phyloP scores from a whole-genome alignment of 2,113 vertebrate species.

The Oreochromis spilurus region DNA sequence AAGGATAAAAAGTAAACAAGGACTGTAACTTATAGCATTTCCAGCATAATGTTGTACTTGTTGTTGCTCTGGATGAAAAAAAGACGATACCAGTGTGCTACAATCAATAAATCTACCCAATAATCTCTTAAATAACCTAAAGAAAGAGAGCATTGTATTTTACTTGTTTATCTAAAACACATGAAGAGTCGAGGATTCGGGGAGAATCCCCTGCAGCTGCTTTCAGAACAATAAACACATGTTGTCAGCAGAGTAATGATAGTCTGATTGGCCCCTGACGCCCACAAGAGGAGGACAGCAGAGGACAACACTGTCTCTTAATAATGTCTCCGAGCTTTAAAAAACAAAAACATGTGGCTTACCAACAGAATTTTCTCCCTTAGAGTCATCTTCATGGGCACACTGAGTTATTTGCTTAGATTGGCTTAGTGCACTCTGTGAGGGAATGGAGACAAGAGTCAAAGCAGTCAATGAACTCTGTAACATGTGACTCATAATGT shows the following conservation, averaged over 20 bases:
- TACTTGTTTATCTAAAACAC: slow-evolving; percentile 18
- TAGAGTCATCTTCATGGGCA: slow-evolving; percentile 13
- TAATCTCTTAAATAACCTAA: background rate
- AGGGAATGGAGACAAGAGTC: slow-evolving; percentile 9
- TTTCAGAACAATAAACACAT: slow-evolving; percentile 35
- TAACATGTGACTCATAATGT: slow-evolving; percentile 1
- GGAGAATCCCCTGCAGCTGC: slow-evolving; percentile 11
- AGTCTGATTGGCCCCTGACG: slow-evolving; percentile 15
- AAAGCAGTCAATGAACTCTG: slow-evolving; percentile 10
- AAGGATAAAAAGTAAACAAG: background rate
- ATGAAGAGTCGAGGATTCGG: background rate
- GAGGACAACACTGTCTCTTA: background rate
- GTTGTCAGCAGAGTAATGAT: slow-evolving; percentile 31
- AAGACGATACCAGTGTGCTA: background rate
- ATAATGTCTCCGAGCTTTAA: slow-evolving; percentile 12
- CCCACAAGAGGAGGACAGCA: slow-evolving; percentile 15
- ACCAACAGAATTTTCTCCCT: slow-evolving; percentile 8
- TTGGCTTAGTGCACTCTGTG: slow-evolving; percentile 7
- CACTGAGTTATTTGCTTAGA: slow-evolving; percentile 32
- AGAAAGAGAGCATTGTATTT: background rate
- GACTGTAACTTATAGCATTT: background rate
- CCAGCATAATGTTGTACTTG: background rate
- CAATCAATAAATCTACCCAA: background rate
- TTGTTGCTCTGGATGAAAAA: background rate
- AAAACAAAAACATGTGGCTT: slow-evolving; percentile 4